Base-by-base conservation (phyloP, 2,113 vertebrate genomes). In the Dunckerocampus dactyliophorus region DNA sequence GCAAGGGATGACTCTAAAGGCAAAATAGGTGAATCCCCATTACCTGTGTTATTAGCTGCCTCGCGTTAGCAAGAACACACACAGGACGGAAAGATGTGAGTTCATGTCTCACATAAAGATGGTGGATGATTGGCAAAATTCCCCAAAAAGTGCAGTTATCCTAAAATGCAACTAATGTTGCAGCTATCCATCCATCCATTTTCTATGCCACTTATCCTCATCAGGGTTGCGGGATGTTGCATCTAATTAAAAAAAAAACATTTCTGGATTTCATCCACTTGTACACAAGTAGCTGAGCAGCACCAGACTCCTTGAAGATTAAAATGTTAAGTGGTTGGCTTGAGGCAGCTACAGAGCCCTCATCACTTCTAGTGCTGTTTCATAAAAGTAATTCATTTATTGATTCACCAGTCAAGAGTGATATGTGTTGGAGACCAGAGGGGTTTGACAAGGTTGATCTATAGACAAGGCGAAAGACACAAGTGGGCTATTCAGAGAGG, bases 341-440 rank as follows among this genome's bases (percentile, higher is more conserved):
- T 16, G 65, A 72, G 72, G 71, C 67, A 62, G 71, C 66, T 16
- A 14, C 34, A 55, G 60, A 61, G 62, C 37, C 72, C 76, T 81
- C 73, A 77, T 85, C 82, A 68, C 80, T 74, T 81, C 69, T 77
- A 78, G 65, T 77, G 75, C 65, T 72, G 68, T 79, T 81, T 83
- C 74, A 82, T 75, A 73, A 75, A 86, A 82, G 75, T 85, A 83
- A 85, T 85, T 81, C 75, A 79, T 69, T 76, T 82, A 87, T 89
- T 76, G 87, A 89, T 82, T 75, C 68, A 28, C 64, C 55, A 66
- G 74, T 85, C 74, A 82, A 67, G 79, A 79, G 71, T 74, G 82
- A 86, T 74, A 71, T 80, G 73, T 82, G 73, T 66, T 14, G 55
- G 62, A 67, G 68, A 77, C 75, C 74, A 68, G 72, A 63, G 74